Base-by-base conservation (phyloP, 2,113 vertebrate genomes). In the Polypterus senegalus region DNA sequence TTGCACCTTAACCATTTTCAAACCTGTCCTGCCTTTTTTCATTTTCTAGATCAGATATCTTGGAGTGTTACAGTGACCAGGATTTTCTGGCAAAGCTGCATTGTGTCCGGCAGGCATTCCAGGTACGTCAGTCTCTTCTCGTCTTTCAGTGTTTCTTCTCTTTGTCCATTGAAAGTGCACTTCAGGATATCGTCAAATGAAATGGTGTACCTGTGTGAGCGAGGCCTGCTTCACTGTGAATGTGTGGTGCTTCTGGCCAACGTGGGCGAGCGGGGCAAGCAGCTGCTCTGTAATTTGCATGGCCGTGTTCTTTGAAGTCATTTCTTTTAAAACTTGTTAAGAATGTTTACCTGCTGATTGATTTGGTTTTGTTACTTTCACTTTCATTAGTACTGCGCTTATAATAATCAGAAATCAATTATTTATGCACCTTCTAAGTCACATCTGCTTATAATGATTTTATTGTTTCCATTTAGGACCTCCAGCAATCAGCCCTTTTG, bases 11-110 rank as follows among this genome's bases (percentile, higher is more conserved):
- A 27, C 27, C 27, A 27, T 27, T 27, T 27, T 27, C 27, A 27
- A 27, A 27, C 27, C 27, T 27, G 27, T 27, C 27, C 27, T 27
- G 27, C 1, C 27, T 27, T 49, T 48, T 60, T 54, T 11, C 70
- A 43, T 48, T 45, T 59, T 75, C 9, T 61, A 90, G 88, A 74
- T 88, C 88, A 2, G 93, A 96, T 70, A 74, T 98, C 64, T 81
- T 99, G 67, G 91, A 91, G 78, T 98, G 95, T 82, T 95, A 89
- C 70, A 88, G 82, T 0, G 92, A 99, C 76, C 88, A 97, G 61
- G 95, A 99, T 79, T 99, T 97, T 71, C 83, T 98, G 3, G 89
- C 96, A 0, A 98, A 98, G 74, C 86, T 98, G 58, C 92, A 98
- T 4, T 98, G 95, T 7, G 80, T 99, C 66, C 89, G 95, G 60